Evolutionary conservation across 2,113 vertebrate species (phyloP).

Genomic region (Coreoperca whiteheadi): DNA sequence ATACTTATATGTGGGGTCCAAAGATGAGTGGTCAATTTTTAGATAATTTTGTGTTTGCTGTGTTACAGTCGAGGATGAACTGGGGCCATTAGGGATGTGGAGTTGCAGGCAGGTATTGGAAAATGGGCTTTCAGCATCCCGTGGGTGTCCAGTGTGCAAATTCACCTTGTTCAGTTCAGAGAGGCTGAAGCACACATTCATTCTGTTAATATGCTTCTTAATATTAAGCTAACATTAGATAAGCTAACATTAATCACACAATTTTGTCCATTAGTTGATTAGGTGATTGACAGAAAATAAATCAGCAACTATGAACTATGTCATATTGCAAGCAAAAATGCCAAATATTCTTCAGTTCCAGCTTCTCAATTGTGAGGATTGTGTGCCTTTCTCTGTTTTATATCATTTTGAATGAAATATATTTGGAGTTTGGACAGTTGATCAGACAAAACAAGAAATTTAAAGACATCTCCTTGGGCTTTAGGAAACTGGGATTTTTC

Average conservation of each 20-base stretch:
- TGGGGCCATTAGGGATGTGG: slow-evolving; percentile 25
- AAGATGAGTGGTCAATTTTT: slow-evolving; percentile 18
- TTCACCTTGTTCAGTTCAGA: slow-evolving; percentile 24
- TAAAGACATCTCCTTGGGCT: not conserved
- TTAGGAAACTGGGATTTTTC: not conserved
- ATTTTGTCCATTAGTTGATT: not conserved
- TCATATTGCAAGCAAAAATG: not conserved
- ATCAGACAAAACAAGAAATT: not conserved
- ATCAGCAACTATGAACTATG: not conserved
- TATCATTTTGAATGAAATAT: not conserved
- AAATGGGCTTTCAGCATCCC: slow-evolving; percentile 7
- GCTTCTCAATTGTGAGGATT: slow-evolving; percentile 12
- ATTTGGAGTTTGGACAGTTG: not conserved
- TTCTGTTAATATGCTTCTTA: not conserved
- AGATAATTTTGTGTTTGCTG: slow-evolving; percentile 14
- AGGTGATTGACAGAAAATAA: not conserved
- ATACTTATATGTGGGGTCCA: slow-evolving; percentile 11
- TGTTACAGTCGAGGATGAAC: slow-evolving; percentile 5
- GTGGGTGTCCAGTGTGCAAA: not conserved
- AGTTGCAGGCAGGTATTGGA: slow-evolving; percentile 26
- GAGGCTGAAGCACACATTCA: not conserved
- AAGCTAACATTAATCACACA: not conserved
- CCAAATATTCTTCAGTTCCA: not conserved
- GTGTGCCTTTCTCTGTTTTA: not conserved
- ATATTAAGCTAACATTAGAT: no score